Percentiles rank a stretch among this genome's conserved stretches.
Evolutionary conservation across 2,888 invertebrate species (phyloP).

Genomic region (Brachyopa scutellaris): DNA sequence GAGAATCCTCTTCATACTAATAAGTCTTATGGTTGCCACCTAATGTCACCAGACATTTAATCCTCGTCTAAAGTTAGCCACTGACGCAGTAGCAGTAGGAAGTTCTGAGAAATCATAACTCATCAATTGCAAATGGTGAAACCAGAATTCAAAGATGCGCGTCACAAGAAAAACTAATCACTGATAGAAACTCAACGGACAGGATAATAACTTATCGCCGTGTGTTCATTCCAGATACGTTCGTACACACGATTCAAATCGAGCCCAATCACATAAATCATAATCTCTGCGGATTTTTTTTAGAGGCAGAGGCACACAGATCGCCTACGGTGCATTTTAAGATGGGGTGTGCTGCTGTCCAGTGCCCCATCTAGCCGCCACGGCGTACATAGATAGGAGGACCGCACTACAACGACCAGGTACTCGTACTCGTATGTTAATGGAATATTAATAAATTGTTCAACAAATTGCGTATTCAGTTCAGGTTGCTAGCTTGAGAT

Average conservation of each 20-base stretch:
- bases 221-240: constrained; percentile 23
- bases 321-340: constrained; percentile 66
- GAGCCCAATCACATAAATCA: constrained; percentile 68
- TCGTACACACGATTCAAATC: constrained; percentile 54
- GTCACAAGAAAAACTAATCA: constrained; percentile 66
- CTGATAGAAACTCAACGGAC: constrained; percentile 55
- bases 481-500: constrained; percentile 72
- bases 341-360: constrained; percentile 58
- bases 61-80: background rate
- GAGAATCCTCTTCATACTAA: constrained; percentile 23
- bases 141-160: constrained; percentile 35
- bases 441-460: constrained; percentile 79
- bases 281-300: constrained; percentile 56
- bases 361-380: constrained; percentile 23
- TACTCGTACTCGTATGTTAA: constrained; percentile 75
- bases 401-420: too few relatives aligned
- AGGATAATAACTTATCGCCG: constrained; percentile 69
- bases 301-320: constrained; percentile 25
- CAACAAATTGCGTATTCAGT: constrained; percentile 77
- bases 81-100: constrained; percentile 41
- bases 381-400: background rate
- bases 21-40: constrained; percentile 4
- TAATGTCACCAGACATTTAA: constrained; percentile 34
- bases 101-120: constrained; percentile 55
- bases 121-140: constrained; percentile 25